These are phyloP conservation scores for Agonopterix subpropinquella DNA, from an alignment of 2,888 invertebrate genomes.

Conservation along the genomic window DNA sequence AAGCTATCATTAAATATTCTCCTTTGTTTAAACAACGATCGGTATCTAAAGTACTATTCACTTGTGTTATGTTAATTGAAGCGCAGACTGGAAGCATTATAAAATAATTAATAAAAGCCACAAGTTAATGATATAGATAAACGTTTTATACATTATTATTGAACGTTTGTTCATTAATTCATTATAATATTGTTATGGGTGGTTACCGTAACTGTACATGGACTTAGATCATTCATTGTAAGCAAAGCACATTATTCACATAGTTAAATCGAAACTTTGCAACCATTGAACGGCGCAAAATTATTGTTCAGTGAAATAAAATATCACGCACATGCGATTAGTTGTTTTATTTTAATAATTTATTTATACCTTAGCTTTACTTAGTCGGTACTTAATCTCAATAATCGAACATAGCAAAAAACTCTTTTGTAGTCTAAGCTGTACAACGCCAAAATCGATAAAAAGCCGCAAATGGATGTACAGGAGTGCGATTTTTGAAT, in stretches of 20 bases:
- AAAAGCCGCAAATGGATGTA: no score
- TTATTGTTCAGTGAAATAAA: slow-evolving; percentile 66
- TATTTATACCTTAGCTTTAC: neutral
- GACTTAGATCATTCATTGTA: slow-evolving; percentile 44
- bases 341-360: slow-evolving; percentile 30
- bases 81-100: slow-evolving; percentile 1
- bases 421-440: neutral
- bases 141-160: slow-evolving; percentile 56
- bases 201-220: slow-evolving; percentile 16
- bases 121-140: slow-evolving; percentile 45
- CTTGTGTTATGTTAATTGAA: neutral
- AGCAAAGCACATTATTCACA: slow-evolving; percentile 67
- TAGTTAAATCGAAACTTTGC: slow-evolving; percentile 54
- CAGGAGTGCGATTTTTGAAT: no score
- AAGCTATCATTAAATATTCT: no score
- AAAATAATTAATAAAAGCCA: slow-evolving; percentile 17
- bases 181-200: neutral
- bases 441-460: neutral
- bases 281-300: slow-evolving; percentile 60
- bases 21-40: no score
- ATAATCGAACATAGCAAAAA: neutral
- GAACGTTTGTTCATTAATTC: slow-evolving; percentile 49
- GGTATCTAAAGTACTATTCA: no score
- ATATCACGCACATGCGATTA: slow-evolving; percentile 70
- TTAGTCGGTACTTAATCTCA: neutral